phyloP scores from a whole-genome alignment of 2,113 vertebrate genomes.

The Scytalopus superciliaris region DNA sequence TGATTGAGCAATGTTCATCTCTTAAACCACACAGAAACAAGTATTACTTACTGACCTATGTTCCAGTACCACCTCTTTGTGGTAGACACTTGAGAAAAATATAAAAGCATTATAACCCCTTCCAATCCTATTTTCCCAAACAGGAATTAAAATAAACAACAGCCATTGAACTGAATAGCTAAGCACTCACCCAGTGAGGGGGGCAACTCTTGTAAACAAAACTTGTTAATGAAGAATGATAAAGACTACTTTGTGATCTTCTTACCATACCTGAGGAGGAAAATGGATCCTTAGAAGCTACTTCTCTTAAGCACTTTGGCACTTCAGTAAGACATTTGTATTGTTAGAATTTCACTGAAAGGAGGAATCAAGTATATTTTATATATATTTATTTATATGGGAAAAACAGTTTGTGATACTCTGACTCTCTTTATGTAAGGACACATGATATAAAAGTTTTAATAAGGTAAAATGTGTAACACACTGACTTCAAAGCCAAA shows the following conservation, averaged over 20 bases:
- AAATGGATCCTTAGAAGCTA: not conserved
- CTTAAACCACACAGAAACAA: not conserved
- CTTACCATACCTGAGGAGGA: not conserved
- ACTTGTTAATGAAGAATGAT: not conserved
- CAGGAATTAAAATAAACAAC: not conserved
- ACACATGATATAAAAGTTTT: not conserved
- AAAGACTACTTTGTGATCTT: not conserved
- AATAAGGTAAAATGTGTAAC: not conserved
- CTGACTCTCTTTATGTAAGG: not conserved
- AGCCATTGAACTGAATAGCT: not conserved
- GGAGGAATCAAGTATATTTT: not conserved
- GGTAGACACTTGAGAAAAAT: not conserved
- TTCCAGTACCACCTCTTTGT: not conserved
- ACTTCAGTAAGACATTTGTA: not conserved
- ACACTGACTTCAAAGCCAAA: not conserved
- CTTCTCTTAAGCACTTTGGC: not conserved
- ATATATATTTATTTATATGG: not conserved
- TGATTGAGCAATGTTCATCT: not conserved
- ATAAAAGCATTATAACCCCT: not conserved
- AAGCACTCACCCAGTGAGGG: accelerated
- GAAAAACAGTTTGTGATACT: not conserved
- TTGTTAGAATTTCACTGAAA: not conserved
- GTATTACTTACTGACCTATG: not conserved
- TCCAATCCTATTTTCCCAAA: not conserved
- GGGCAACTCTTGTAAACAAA: not conserved